Conservation (phyloP, 2,113 vertebrate species). For the Pluvianellus socialis region DNA sequence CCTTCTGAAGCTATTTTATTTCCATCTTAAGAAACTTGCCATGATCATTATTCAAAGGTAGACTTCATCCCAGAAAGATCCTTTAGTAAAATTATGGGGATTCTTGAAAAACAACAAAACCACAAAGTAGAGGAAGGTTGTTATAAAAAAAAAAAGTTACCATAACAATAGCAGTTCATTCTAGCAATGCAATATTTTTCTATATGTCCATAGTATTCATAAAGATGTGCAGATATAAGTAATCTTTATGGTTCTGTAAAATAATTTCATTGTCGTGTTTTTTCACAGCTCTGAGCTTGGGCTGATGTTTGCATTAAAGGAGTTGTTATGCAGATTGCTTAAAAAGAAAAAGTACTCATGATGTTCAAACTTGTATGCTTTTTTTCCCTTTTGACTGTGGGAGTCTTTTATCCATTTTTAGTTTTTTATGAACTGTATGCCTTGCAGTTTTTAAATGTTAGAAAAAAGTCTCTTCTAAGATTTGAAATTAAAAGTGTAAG, state of each 20-base stretch:
- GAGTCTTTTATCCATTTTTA: background rate
- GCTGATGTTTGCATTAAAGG: background rate
- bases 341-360: background rate
- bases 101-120: background rate
- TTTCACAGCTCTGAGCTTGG: background rate
- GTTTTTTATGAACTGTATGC: background rate
- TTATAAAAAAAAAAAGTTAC: background rate
- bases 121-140: background rate
- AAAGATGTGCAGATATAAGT: background rate
- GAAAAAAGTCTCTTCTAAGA: background rate
- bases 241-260: background rate
- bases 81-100: background rate
- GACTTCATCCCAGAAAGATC: background rate
- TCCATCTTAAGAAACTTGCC: background rate
- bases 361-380: background rate
- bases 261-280: background rate
- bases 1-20: background rate
- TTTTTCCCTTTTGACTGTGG: background rate
- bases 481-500: background rate
- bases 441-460: background rate
- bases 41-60: background rate
- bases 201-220: background rate
- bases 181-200: background rate
- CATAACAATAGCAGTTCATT: background rate
- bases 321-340: background rate